These are phyloP conservation scores for Chascanopsetta lugubris DNA, from an alignment of 2,113 vertebrate species.

Conservation along the genomic window DNA sequence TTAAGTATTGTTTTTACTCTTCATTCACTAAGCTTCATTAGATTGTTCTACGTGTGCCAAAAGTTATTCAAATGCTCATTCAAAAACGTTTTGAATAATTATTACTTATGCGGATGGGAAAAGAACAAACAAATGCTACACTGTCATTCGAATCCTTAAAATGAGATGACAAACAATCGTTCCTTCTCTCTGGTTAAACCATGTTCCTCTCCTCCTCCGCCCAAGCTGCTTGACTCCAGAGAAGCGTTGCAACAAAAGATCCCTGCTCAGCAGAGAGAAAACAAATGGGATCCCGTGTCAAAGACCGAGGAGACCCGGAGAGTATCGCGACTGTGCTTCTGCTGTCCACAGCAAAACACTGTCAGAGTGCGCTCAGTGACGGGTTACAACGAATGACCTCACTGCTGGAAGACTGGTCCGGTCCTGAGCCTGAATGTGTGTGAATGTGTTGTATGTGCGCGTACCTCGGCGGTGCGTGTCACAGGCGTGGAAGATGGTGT, in stretches of 20 bases:
- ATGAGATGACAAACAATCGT: too few species aligned
- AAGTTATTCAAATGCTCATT: not conserved
- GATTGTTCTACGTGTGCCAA: not conserved
- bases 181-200: too few species aligned
- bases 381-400: too few species aligned
- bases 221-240: not conserved
- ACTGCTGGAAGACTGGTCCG: not conserved
- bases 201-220: too few species aligned
- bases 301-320: slow-evolving; percentile 1
- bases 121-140: too few species aligned
- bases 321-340: not conserved
- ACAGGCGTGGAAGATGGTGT: slow-evolving; percentile 87
- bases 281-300: not conserved
- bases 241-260: not conserved
- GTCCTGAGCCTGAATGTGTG: not conserved
- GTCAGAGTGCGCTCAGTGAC: too few species aligned
- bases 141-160: too few species aligned
- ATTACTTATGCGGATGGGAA: too few species aligned
- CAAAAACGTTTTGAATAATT: too few species aligned
- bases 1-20: too few species aligned
- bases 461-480: slow-evolving; percentile 86
- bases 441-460: not conserved
- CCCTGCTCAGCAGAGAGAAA: slow-evolving; percentile 1
- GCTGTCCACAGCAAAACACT: too few species aligned
- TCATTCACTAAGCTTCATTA: too few species aligned